Evolutionary conservation across 1,140 invertebrate genomes (phyloP).

Genomic region (Augochlora pura): DNA sequence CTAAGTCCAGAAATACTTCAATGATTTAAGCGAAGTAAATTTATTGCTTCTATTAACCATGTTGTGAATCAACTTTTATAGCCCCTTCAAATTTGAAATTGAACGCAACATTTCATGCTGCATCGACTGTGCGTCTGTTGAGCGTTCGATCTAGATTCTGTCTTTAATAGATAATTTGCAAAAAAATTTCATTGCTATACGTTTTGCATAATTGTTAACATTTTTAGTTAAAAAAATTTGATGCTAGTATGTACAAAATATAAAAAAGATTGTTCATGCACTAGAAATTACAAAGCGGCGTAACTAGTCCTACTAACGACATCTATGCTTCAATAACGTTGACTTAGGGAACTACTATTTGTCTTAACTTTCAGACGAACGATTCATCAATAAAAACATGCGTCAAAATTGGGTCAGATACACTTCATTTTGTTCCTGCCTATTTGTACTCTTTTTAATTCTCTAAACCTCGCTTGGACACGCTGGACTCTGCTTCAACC

Average conservation of each 20-base stretch:
- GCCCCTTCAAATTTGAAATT: not conserved
- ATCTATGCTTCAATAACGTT: too few species aligned
- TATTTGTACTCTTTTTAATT: too few species aligned
- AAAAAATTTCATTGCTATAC: not conserved
- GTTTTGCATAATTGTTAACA: not conserved
- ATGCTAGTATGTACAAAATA: not conserved
- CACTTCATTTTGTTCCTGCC: too few species aligned
- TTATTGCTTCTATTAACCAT: not conserved
- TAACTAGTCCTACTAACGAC: too few species aligned
- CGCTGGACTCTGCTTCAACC: too few species aligned
- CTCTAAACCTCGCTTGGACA: too few species aligned
- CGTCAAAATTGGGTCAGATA: too few species aligned
- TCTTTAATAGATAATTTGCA: too few species aligned
- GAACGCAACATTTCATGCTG: not conserved
- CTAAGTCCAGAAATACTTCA: not conserved
- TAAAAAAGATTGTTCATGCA: not conserved
- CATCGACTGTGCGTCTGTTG: not conserved
- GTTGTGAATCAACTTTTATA: not conserved
- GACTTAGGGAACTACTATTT: too few species aligned
- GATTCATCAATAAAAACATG: too few species aligned
- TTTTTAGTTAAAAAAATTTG: not conserved
- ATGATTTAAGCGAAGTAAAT: not conserved
- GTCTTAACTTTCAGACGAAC: too few species aligned
- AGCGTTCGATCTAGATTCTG: not conserved
- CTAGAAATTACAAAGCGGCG: not conserved